Evolutionary conservation across 2,797 vertebrate genomes (phyloP), one percentile per base, ranked within the genome.

Genomic region (Choloepus didactylus): DNA sequence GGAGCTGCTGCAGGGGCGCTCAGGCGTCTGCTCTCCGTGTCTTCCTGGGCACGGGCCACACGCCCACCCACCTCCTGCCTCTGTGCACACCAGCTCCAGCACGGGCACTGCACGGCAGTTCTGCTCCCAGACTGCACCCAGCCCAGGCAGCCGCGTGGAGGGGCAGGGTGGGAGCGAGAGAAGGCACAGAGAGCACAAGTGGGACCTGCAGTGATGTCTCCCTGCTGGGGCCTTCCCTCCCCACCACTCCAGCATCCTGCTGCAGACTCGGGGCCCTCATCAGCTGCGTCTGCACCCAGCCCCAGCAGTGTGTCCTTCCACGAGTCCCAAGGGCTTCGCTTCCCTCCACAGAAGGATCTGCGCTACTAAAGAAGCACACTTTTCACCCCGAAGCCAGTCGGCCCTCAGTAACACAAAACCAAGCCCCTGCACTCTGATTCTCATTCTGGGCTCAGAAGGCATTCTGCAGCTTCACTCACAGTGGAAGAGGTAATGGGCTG

Each of bases 101-200:
- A 19, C n/a, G 3, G 46, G 41, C 2, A 3, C 21, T 4, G 19
- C 0, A 1, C 6, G 5, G 19, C 41, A 27, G n/a, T n/a, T 31
- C 10, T 66, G 31, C 31, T 4, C 2, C 0, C 0, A 11, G 21
- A 25, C 49, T 12, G 29, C 1, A 5, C 31, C 4, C 4, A 0
- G 15, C 66, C 38, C 11, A 29, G 54, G n/a, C 9, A 4, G 49
- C 11, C 9, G 21, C 15, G 3, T 64, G 46, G 69, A 67, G 29
- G 14, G 4, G n/a, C 18, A n/a, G 31, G 31, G 23, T 51, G 12
- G 15, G 25, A 54, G 16, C 0, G 15, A 46, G n/a, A 5, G 54
- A 44, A 23, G n/a, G 31, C 35, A 46, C 2, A 5, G 56, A 31
- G 21, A 23, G 56, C 31, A 35, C 16, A 60, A 29, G 2, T 11